Base-by-base conservation (phyloP, 2,888 invertebrate species). In the Synergus japonicus region DNA sequence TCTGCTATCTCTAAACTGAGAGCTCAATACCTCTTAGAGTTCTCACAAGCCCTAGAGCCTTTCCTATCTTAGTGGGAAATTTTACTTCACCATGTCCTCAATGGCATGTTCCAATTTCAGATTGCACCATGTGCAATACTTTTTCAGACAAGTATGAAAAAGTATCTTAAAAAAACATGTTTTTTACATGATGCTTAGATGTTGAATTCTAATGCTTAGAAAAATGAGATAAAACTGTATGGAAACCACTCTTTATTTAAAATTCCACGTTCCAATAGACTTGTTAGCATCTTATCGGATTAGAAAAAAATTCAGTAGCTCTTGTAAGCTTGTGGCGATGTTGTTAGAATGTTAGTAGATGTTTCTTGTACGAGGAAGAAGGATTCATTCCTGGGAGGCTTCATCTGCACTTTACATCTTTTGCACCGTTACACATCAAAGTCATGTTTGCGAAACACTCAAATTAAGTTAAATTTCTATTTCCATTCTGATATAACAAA, bases 1-100 rank as follows among this genome's bases (percentile, higher is more conserved):
- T 89, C 89, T 86, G 85, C 84, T 88, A 87, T 88, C 88, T 87
- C 83, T 43, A 66, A 66, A 66, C 43, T 44, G 43, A 37, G 37
- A 46, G 46, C 66, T 66, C 43, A 66, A 41, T 44, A 66, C 18
- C 41, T 43, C 43, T 66, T 43, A 66, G 64, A 64, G 15, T 13
- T 10, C 37, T 37, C 64, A 64, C 29, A 37, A 13, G 12, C 64
- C 64, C 64, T 64, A 12, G 13, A 64, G 64, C 64, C 4, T 29
- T 64, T 64, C 29, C 37, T 29, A 22, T 64, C 18, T 10, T 22
- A 12, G 13, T 46, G 46, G 46, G 37, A 7, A 37, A 37, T 37
- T 37, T 37, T 37, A 37, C 37, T 37, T 4, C 37, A 22, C 22
- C 22, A 37, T 37, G 5, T 37, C 37, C 37, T 37, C 37, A 37